Base-by-base conservation (phyloP, 2,797 vertebrate species). In the Muscicapa striata region DNA sequence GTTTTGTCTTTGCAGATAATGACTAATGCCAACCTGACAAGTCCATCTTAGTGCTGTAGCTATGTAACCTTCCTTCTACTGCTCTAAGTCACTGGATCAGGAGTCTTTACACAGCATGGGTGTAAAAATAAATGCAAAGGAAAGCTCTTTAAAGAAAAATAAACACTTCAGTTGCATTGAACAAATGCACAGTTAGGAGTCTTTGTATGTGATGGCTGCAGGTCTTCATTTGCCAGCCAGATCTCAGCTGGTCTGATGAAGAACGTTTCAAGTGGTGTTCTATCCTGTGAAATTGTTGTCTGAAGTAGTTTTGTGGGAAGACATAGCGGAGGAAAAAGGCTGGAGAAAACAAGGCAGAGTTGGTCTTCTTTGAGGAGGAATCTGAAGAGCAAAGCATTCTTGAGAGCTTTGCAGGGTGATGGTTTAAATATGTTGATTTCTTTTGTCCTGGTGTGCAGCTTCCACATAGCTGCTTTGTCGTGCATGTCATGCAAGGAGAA, bases 391-490 rank as follows among this genome's bases (percentile, higher is more conserved):
- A 45, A 13, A 74, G 46, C 40, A 16, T 38, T 78, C 54, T 45
- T 10, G 19, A 73, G 80, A 72, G 55, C 75, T 55, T 87, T 72
- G 40, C 55, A 81, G 64, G 32, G 22, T 52, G 36, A 72, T 30
- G 30, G 22, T 72, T 89, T 89, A 69, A 93, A 77, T 74, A 52
- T 1, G 0, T 69, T 74, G 75, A 68, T 90, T 89, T 89, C 64
- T 94, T 94, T 92, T 92, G 87, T 94, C 69, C 66, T 58, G n/a
- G 29, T 41, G 54, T 75, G 58, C 83, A 75, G 52, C 59, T 84
- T 90, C 88, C 70, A 26, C 41, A 41, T n/a, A 78, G 40, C 74
- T 93, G 63, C 77, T 93, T 93, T 12, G 36, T 81, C 1, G 4
- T 32, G 8, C 80, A 14, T 40, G 68, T 85, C 69, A 61, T n/a